phyloP scores from a whole-genome alignment of 2,113 vertebrate genomes.

The Cromileptes altivelis region DNA sequence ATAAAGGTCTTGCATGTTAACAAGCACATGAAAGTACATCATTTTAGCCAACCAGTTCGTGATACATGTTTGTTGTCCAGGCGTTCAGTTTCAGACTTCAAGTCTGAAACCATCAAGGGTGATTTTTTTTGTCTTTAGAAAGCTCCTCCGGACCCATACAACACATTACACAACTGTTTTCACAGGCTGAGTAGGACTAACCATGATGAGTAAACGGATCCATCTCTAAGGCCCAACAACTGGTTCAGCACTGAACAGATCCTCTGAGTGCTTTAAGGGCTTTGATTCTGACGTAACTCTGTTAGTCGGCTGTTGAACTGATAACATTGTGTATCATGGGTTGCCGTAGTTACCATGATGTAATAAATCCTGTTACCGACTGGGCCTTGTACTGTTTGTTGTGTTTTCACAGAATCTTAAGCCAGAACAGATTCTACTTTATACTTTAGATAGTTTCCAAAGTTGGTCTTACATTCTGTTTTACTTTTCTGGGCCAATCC shows the following conservation, averaged over 20 bases:
- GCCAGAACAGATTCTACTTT: not conserved
- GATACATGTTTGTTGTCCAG: not conserved
- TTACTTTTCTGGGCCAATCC: not conserved
- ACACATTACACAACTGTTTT: not conserved
- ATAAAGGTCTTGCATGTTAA: not conserved
- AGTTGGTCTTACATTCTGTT: too few species aligned
- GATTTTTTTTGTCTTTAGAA: not conserved
- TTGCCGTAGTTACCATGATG: not conserved
- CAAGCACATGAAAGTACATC: not conserved
- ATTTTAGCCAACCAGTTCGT: not conserved
- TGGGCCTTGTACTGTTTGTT: conserved; percentile 1
- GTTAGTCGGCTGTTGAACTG: conserved; percentile 3
- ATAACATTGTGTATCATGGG: not conserved
- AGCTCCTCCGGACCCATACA: not conserved
- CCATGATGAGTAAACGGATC: not conserved
- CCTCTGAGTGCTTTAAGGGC: not conserved
- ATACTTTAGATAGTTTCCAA: not conserved
- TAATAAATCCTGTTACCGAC: not conserved
- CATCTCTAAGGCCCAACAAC: not conserved
- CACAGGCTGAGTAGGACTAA: not conserved
- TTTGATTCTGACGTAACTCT: not conserved
- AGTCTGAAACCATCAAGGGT: not conserved
- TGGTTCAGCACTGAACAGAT: not conserved
- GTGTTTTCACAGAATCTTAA: not conserved
- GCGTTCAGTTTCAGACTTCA: not conserved